Evolutionary conservation across 1,140 invertebrate genomes (phyloP), one percentile per base, ranked within the genome.

Genomic region (Drosophila malerkotliana): DNA sequence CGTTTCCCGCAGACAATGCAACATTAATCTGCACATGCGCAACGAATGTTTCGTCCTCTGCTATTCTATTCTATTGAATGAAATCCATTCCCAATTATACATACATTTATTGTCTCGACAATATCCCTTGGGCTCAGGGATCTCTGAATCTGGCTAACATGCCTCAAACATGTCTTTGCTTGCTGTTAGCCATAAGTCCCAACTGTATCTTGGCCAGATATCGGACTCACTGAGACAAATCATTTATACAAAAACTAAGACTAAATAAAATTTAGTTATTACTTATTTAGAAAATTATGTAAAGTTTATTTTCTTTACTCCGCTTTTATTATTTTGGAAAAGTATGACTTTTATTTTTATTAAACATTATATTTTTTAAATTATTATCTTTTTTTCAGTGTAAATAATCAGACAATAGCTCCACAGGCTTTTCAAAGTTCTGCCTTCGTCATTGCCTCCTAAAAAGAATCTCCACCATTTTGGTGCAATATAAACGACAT

Each of bases 1-100:
- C 67, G 66, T 64, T 55, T 37, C 51, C 47, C 52, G 49, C 53
- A 44, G 61, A 56, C 82, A 82, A 83, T 75, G 44, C 51, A 45
- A 45, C 55, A 47, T 44, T 62, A 63, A 51, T 74, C 59, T 74
- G 82, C 81, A 85, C 80, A 84, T 84, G 80, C 80, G 81, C 77
- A 80, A 81, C 80, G 72, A 85, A 85, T 84, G 77, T 61, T 3
- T 37, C 34, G 10, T 76, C 61, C 71, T 61, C 47, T 49, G 52
- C 59, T 47, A 54, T 41, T 73, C 47, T 49, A 48, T 61, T 44
- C 74, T 39, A 57, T 47, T 72, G 45, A 81, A 81, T 64, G 61
- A 56, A 66, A 77, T 64, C 56, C 53, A 61, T 71, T 64, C 52
- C 72, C 69, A 75, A 79, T 79, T 77, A 67, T 77, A 77, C 57